Evolutionary conservation across 2,113 vertebrate species (phyloP).

Genomic region (Phaetusa simplex): DNA sequence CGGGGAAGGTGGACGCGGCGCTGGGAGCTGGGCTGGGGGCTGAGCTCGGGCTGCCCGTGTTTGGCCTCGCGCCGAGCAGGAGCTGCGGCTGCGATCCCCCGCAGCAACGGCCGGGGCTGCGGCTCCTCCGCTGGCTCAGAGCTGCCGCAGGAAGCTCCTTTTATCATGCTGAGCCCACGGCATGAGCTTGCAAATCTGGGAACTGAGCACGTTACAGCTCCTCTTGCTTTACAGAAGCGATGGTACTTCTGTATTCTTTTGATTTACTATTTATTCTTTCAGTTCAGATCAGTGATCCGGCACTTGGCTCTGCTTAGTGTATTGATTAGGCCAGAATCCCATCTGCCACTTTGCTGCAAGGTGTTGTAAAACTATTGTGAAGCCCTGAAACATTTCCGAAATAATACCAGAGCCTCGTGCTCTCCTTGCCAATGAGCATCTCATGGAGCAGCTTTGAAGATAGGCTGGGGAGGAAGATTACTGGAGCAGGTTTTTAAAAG

Average conservation of each 20-base stretch:
- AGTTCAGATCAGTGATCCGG: neutral
- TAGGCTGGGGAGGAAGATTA: neutral
- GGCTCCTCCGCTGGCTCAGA: neutral
- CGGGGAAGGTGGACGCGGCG: rapidly evolving
- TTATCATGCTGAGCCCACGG: neutral
- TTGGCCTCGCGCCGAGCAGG: neutral
- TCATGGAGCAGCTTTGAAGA: neutral
- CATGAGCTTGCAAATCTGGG: neutral
- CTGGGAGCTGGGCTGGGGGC: neutral
- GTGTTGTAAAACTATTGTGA: neutral
- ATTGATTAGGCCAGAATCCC: slow-evolving; percentile 2
- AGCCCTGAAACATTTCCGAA: neutral
- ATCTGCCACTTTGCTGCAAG: neutral
- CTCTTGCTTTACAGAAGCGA: neutral
- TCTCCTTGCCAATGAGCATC: neutral
- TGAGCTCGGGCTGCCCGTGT: neutral
- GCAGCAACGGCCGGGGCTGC: neutral
- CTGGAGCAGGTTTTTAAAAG: neutral
- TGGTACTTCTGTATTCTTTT: neutral
- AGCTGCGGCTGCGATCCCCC: neutral
- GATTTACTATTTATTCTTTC: neutral
- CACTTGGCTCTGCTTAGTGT: neutral
- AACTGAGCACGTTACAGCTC: neutral
- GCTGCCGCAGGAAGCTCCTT: neutral
- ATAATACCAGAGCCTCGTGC: neutral